Percentiles rank a stretch among this genome's conserved stretches.
phyloP scores from a whole-genome alignment of 2,888 invertebrate genomes.

The Polymixis lichenea region DNA sequence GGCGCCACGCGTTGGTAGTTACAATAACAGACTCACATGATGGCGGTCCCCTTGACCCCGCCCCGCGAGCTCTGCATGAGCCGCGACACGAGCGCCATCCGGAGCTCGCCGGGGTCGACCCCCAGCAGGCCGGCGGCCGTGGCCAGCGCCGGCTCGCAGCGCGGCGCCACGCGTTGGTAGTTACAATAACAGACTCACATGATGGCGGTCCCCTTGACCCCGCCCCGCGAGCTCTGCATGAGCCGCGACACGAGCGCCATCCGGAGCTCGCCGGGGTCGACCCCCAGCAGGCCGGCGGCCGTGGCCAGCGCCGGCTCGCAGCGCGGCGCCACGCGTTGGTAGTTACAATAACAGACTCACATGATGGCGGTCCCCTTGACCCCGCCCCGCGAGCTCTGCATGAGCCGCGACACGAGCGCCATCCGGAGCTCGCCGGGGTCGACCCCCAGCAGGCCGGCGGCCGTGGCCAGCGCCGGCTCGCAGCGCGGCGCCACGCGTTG shows the following conservation, averaged over 20 bases:
- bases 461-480: constrained; percentile 92
- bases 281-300: constrained; percentile 90
- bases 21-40: constrained; percentile 92
- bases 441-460: constrained; percentile 90
- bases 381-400: constrained; percentile 98
- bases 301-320: constrained; percentile 91
- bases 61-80: constrained; percentile 99
- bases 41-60: constrained; percentile 98
- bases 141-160: constrained; percentile 91
- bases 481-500: no score
- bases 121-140: constrained; percentile 91
- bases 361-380: constrained; percentile 98
- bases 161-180: no score
- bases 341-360: constrained; percentile 87
- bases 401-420: constrained; percentile 96
- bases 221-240: constrained; percentile 98
- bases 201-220: constrained; percentile 98
- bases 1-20: no score
- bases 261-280: constrained; percentile 76
- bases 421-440: constrained; percentile 77
- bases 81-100: constrained; percentile 94
- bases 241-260: constrained; percentile 96
- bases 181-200: constrained; percentile 91
- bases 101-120: constrained; percentile 76
- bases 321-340: no score